Evolutionary conservation across 2,888 invertebrate species (phyloP).

Genomic region (Aphidius colemani): DNA sequence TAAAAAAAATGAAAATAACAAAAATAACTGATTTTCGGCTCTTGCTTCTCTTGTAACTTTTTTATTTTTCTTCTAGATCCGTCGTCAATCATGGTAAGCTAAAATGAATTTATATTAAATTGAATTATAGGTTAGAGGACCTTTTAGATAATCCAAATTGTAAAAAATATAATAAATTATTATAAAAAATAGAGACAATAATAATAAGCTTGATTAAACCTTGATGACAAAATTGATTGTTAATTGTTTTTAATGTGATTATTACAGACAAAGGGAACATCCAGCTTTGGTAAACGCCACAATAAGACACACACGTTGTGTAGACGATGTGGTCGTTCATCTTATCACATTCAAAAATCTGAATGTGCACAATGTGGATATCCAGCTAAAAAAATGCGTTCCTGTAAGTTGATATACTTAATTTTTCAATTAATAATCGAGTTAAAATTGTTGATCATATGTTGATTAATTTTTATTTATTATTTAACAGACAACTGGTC

Average conservation of each 20-base stretch:
- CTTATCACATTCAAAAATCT: conserved; percentile 98
- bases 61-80: no score
- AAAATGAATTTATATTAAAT: no score
- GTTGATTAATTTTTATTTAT: not conserved
- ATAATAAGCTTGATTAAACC: no score
- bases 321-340: conserved; percentile 95
- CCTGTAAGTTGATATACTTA: conserved; percentile 75
- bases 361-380: conserved; percentile 98
- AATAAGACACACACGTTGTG: conserved; percentile 99
- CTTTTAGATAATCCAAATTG: no score
- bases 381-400: conserved; percentile 90
- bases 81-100: no score
- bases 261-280: conserved; percentile 96
- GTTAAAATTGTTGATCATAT: not conserved
- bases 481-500: conserved; percentile 92
- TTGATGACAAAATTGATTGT: no score
- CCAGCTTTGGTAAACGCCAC: conserved; percentile 99
- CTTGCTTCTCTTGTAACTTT: no score
- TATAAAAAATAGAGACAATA: no score
- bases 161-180: no score
- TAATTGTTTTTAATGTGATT: conserved; percentile 2
- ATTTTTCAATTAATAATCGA: not conserved
- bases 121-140: no score
- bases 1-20: no score
- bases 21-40: no score